These are phyloP conservation scores for Ornithorhynchus anatinus DNA, from an alignment of 2,113 vertebrate genomes.

Conservation along the genomic window DNA sequence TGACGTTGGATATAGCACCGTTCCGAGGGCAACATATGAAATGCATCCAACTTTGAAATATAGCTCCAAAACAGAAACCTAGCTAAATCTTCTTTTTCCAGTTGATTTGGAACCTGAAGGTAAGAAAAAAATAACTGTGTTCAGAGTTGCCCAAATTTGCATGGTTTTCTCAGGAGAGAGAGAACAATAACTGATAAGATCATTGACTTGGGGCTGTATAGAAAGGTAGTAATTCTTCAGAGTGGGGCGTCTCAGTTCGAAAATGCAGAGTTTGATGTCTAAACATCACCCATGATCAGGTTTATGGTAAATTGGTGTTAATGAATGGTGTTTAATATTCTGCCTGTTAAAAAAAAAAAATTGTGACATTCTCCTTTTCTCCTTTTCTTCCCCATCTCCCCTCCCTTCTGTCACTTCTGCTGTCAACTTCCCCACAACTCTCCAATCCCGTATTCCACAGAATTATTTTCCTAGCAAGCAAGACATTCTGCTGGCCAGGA, in stretches of 20 bases:
- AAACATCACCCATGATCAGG: too few species aligned
- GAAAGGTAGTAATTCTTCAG: background rate
- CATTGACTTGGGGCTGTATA: rapidly evolving
- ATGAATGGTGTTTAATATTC: background rate
- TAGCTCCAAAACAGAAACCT: background rate
- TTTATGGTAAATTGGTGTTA: too few species aligned
- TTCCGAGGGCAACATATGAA: background rate
- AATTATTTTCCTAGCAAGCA: constrained; percentile 92
- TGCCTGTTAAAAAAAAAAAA: background rate
- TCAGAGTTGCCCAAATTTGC: background rate
- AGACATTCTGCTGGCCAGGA: constrained; percentile 93
- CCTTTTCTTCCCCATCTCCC: rapidly evolving
- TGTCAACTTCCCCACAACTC: too few species aligned
- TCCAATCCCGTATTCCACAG: constrained; percentile 61
- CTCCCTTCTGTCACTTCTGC: background rate
- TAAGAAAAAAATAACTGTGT: background rate
- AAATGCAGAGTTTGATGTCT: background rate
- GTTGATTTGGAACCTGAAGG: background rate
- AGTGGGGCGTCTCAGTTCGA: background rate
- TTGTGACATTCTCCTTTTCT: background rate
- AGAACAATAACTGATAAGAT: rapidly evolving
- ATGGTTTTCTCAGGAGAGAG: background rate
- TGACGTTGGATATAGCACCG: background rate
- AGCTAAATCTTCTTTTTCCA: too few species aligned
- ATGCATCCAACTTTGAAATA: background rate